Evolutionary conservation across 2,797 vertebrate genomes (phyloP), one percentile per base, ranked within the genome.

Genomic region (Allobates femoralis): DNA sequence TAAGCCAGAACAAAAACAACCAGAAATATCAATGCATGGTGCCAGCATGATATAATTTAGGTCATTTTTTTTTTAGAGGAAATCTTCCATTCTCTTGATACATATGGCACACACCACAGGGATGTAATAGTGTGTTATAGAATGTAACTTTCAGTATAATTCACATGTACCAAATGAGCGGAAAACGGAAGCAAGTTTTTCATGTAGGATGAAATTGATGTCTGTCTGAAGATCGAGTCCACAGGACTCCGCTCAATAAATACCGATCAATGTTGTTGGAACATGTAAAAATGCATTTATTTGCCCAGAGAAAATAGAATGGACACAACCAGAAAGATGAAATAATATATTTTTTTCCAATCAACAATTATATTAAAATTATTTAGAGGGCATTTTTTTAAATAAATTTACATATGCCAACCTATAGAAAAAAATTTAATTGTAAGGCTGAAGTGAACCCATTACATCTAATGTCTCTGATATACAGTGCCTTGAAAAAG

Each of bases 21-120:
- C 21, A 74, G 84, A 62, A 62, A 80, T 79, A 71, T 78, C 75
- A 69, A 79, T 85, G 60, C 56, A 79, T 30, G 66, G n/a, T 71
- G 76, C 56, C 73, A 77, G 84, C 84, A 85, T 85, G 75, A 85
- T n/a, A 85, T 85, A 69, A 85, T 85, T 85, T 80, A 4, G 77
- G 77, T 62, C 76, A 73, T 85, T 74, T 85, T 30, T 85, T 30
- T 85, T 79, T 50, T 32, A 62, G 21, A 74, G 55, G 73, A 85
- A 80, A 73, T 41, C 50, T 86, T 80, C 77, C 37, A 51, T 23
- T 86, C 53, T 79, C 66, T 5, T 37, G 66, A 60, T 74, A 51
- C 84, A 86, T 86, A 86, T 80, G 77, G 77, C 51, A 80, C 8
- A 21, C 78, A 80, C 77, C 67, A 64, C 37, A 11, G 84, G 77